Base-by-base conservation (phyloP, 2,113 vertebrate species). In the Platysteira castanea region DNA sequence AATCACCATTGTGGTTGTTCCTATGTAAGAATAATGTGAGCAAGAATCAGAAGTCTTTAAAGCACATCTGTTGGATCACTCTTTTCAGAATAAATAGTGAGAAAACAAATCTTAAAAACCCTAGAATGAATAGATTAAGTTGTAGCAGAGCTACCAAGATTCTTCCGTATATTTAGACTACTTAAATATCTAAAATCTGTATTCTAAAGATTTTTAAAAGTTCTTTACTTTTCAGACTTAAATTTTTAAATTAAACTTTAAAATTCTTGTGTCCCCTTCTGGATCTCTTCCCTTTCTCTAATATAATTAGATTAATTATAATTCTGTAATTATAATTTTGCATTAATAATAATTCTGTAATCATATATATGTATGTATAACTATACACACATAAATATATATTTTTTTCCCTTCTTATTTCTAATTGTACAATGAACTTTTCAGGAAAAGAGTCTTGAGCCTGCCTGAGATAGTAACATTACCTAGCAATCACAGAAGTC, bases 1-100 rank as follows among this genome's bases (percentile, higher is more conserved):
- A 61, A 47, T 44, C 0, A 4, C 9, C 2, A 2, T 18, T 77
- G 10, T 41, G 10, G 0, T 1, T 2, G 76, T 84, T 60, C 46
- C 24, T 7, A 57, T 65, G 37, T 42, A 41, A 92, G 13, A 49
- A 39, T 39, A 64, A 47, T 65, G 22, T 35, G 9, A 8, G 5
- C 5, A 47, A 89, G 61, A 81, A 68, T 63, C 2, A 44, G 14
- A 16, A 24, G n/a, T 41, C 18, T 23, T 80, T 71, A 79, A 80
- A 89, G 4, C 2, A 69, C 1, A 26, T 35, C 11, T 71, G 7
- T 13, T 61, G 21, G 10, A 57, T 57, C 0, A 2, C 6, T 80
- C 3, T 0, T 69, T 68, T 90, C 68, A 60, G 37, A 69, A 16
- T 20, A 47, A 18, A 23, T 5, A 54, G 14, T 46, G 13, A 56